Base-by-base conservation (phyloP, 2,888 invertebrate genomes). In the Aquatica leii region DNA sequence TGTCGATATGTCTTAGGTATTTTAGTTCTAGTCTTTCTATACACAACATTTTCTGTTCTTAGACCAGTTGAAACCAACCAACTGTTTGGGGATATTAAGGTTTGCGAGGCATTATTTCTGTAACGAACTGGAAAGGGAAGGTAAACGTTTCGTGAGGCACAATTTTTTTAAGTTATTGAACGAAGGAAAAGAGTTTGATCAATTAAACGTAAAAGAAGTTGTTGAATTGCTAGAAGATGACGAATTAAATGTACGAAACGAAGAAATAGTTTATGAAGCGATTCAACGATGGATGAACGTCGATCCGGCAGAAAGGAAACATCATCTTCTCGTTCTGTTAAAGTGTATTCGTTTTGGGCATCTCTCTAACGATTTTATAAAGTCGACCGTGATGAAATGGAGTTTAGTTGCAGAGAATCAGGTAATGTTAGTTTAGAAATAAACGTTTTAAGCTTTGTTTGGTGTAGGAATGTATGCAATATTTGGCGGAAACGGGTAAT, bases 201-300 rank as follows among this genome's bases (percentile, higher is more conserved):
- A 86, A 53, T 81, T 92, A 55, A 80, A 84, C 1, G 82, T 82
- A 50, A 85, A 87, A 49, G 90, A 91, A 74, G 77, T 92, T 43
- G 83, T 85, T 71, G 85, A 86, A 61, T 85, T 92, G 66, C 81
- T 92, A 51, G 80, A 83, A 54, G 88, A 91, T 73, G 92, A 93
- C 74, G 87, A 89, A 74, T 80, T 93, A 51, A 92, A 92, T 79
- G 88, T 90, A 15, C 84, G 86, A 64, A 86, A 86, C 71, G 93
- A 93, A 81, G 90, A 91, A 79, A 84, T 86, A 60, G 90, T 91
- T 40, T 92, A 91, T 79, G 88, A 90, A 77, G 90, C 90, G 2
- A 84, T 91, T 12, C 86, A 88, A 77, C 85, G 84, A 51, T 93
- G 93, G 93, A 82, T 90, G 20, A 87, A 88, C 72, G 84, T 85